Evolutionary conservation across 2,113 vertebrate genomes (phyloP).

Genomic region (Gorilla gorilla): DNA sequence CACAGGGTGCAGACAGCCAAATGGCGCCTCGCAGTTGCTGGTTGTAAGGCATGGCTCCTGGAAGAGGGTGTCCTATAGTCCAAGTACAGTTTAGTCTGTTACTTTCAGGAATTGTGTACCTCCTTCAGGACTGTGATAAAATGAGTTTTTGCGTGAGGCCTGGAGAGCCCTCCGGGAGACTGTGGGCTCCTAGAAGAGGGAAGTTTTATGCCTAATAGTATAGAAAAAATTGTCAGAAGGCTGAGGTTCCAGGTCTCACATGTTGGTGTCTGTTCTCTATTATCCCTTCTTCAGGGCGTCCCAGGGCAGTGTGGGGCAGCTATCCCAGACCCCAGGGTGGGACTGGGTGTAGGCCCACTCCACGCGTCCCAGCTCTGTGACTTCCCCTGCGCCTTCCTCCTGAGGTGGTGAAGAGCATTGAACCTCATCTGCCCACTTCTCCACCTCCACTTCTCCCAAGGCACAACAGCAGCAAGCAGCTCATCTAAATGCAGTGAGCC

Average conservation of each 20-base stretch:
- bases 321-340: neutral
- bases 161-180: neutral
- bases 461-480: neutral
- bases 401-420: neutral
- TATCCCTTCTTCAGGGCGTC: neutral
- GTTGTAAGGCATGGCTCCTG: neutral
- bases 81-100: no score
- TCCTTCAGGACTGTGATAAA: neutral
- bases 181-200: neutral
- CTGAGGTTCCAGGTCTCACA: neutral
- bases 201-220: neutral
- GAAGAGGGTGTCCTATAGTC: neutral
- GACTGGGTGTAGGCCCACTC: neutral
- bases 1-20: neutral
- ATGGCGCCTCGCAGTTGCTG: neutral
- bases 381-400: no score
- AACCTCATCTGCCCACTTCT: neutral
- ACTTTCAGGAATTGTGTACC: fast-evolving
- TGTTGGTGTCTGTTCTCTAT: neutral
- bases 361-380: neutral
- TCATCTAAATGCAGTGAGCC: neutral
- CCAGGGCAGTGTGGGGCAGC: neutral
- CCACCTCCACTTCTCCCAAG: neutral
- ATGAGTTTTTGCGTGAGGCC: fast-evolving
- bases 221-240: neutral